Conservation (phyloP, 2,888 invertebrate genomes). For the Carabus problematicus region DNA sequence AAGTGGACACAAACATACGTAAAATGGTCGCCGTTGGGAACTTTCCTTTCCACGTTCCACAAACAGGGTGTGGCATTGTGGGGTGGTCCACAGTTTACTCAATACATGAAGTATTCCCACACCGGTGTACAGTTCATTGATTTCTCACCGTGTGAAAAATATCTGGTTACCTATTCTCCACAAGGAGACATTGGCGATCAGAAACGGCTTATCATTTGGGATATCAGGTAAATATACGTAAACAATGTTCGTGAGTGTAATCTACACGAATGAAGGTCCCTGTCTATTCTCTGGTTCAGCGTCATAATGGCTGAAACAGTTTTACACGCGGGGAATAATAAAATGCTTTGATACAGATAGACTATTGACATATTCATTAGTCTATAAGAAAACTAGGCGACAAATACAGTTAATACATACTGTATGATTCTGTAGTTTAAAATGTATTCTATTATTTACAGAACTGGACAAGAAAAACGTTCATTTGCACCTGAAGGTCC, state of each 20-base stretch:
- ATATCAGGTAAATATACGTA: slow-evolving; percentile 73
- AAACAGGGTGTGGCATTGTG: slow-evolving; percentile 94
- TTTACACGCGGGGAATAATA: slow-evolving; percentile 45
- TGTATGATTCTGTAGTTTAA: neutral
- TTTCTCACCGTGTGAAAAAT: slow-evolving; percentile 97
- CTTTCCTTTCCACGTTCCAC: slow-evolving; percentile 96
- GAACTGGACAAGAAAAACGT: slow-evolving; percentile 90
- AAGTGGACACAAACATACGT: slow-evolving; percentile 97
- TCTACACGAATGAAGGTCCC: too few relatives aligned
- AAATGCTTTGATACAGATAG: neutral
- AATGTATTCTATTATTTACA: slow-evolving; percentile 49
- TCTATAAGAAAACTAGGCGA: slow-evolving; percentile 20
- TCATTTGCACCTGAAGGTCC: slow-evolving; percentile 86
- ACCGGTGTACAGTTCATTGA: slow-evolving; percentile 93
- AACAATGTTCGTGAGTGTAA: too few relatives aligned
- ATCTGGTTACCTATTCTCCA: slow-evolving; percentile 93
- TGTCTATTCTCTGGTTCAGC: slow-evolving; percentile 1
- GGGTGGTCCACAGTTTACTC: slow-evolving; percentile 93
- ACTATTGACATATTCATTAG: slow-evolving; percentile 18
- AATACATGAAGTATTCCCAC: slow-evolving; percentile 91
- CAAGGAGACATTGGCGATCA: slow-evolving; percentile 72
- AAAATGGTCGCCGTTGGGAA: slow-evolving; percentile 97
- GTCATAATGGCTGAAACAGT: slow-evolving; percentile 21
- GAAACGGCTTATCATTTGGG: slow-evolving; percentile 94
- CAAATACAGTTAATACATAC: neutral